A percentile compares a stretch with the other conserved stretches of the same genome.
Conservation (phyloP, 2,888 invertebrate genomes). For the Cryptocheilus praepositus region DNA sequence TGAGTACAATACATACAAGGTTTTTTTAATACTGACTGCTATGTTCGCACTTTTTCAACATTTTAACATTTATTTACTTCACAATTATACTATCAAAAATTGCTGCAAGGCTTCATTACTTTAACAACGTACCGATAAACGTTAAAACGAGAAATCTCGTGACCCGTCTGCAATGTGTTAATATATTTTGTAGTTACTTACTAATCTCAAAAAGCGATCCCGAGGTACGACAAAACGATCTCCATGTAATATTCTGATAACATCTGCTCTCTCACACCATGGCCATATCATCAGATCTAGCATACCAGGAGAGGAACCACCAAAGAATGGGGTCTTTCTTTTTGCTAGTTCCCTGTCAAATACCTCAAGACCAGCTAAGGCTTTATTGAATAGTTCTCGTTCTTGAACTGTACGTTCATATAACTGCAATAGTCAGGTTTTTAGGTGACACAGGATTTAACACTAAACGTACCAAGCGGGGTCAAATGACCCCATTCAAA, state of each 20-base stretch:
- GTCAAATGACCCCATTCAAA: too few species aligned
- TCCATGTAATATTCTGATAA: slow-evolving; percentile 79
- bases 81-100: too few species aligned
- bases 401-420: slow-evolving; percentile 61
- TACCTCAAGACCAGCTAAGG: slow-evolving; percentile 78
- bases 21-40: too few species aligned
- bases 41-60: too few species aligned
- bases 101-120: too few species aligned
- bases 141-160: too few species aligned
- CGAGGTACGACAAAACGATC: slow-evolving; percentile 81
- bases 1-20: too few species aligned
- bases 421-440: slow-evolving; percentile 45
- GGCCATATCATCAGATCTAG: slow-evolving; percentile 92
- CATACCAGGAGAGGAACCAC: slow-evolving; percentile 84
- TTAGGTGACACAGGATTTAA: not conserved
- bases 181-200: slow-evolving; percentile 75
- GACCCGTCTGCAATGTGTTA: too few species aligned
- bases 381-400: slow-evolving; percentile 75
- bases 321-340: slow-evolving; percentile 81
- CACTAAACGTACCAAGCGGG: too few species aligned
- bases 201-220: slow-evolving; percentile 81
- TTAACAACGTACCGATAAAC: too few species aligned
- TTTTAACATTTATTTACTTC: too few species aligned
- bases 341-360: slow-evolving; percentile 81
- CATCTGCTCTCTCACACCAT: slow-evolving; percentile 84